A percentile compares a stretch with the other conserved stretches of the same genome.
Evolutionary conservation across 2,113 vertebrate genomes (phyloP).

Genomic region (Zosterops japonicus): DNA sequence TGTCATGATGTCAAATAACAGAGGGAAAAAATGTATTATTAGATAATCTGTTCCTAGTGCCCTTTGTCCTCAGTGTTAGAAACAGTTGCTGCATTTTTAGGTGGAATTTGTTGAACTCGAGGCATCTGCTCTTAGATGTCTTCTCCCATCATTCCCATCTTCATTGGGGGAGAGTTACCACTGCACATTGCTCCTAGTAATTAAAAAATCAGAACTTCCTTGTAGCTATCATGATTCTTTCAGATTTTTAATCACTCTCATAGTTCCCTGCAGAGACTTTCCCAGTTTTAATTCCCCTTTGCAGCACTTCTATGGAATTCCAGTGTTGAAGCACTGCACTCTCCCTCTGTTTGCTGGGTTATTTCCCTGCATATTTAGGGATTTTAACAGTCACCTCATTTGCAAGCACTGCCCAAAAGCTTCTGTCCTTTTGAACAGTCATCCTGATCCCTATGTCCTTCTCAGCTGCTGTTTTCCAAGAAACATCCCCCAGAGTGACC

Average conservation of each 20-base stretch:
- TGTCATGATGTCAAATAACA: background rate
- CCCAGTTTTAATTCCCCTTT: background rate
- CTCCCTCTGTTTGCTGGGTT: background rate
- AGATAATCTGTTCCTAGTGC: background rate
- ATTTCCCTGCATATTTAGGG: background rate
- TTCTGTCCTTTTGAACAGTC: background rate
- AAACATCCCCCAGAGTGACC: background rate
- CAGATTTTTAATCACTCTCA: background rate
- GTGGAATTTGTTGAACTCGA: background rate
- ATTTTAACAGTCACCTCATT: background rate
- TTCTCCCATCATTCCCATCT: background rate
- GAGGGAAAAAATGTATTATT: background rate
- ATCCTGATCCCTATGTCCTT: background rate
- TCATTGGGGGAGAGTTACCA: background rate
- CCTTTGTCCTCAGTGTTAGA: background rate
- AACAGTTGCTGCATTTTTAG: background rate
- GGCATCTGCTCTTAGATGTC: background rate
- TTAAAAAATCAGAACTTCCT: background rate
- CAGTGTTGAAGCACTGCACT: background rate
- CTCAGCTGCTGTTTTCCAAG: slow-evolving; percentile 14
- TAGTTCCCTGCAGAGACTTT: background rate
- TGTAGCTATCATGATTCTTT: background rate
- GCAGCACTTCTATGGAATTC: background rate
- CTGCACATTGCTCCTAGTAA: background rate
- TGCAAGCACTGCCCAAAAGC: background rate